A percentile compares a stretch with the other conserved stretches of the same genome.
Evolutionary conservation across 2,888 invertebrate species (phyloP).

Genomic region (Beris morrisii): DNA sequence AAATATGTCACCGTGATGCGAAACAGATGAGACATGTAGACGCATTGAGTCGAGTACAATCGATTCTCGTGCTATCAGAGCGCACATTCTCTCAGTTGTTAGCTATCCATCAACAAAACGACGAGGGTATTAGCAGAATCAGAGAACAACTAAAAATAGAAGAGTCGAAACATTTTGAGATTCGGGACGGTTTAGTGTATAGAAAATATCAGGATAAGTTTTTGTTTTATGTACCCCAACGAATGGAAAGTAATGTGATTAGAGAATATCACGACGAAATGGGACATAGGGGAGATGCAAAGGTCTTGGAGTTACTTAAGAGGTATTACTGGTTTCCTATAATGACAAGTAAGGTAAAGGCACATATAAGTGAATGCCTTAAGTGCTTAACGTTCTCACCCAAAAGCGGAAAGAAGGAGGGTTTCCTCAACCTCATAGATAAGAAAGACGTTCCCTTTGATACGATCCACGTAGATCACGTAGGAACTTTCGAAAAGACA

Average conservation of each 20-base stretch:
- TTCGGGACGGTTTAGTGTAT: constrained; percentile 22
- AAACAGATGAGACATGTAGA: constrained; percentile 36
- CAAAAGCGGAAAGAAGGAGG: constrained; percentile 44
- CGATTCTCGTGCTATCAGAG: constrained; percentile 9
- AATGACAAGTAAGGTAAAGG: constrained; percentile 48
- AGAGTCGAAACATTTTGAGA: constrained; percentile 17
- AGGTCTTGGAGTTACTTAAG: constrained; percentile 26
- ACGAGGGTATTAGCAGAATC: constrained; percentile 3
- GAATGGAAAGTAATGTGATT: constrained; percentile 35
- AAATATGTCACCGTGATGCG: constrained; percentile 33
- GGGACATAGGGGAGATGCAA: constrained; percentile 35
- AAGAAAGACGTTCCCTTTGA: constrained; percentile 51
- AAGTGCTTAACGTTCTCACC: constrained; percentile 48
- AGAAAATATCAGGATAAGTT: background rate
- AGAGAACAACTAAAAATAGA: background rate
- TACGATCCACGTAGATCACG: constrained; percentile 53
- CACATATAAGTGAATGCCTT: constrained; percentile 51
- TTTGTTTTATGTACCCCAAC: constrained; percentile 36
- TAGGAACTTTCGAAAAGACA: constrained; percentile 50
- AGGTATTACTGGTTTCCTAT: constrained; percentile 51
- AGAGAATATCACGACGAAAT: constrained; percentile 34
- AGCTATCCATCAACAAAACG: background rate
- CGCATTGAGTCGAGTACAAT: constrained; percentile 31
- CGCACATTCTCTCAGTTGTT: background rate
- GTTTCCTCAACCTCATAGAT: constrained; percentile 50